phyloP scores from a whole-genome alignment of 2,888 invertebrate species.

The Morpho helenor region DNA sequence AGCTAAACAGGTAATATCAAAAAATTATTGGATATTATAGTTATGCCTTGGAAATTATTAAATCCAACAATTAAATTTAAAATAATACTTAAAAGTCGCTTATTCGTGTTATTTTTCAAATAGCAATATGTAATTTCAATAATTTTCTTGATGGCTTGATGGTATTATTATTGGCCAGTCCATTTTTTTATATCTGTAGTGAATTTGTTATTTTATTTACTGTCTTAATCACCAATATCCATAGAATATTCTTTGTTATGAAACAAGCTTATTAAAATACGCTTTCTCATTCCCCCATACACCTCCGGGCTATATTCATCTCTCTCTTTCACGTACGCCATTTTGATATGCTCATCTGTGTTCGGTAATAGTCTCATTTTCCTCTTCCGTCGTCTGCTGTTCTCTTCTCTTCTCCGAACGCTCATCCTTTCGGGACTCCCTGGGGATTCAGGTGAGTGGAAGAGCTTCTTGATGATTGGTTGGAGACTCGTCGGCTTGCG shows the following conservation, averaged over 20 bases:
- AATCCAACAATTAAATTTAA: too few species aligned
- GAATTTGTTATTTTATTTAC: background rate
- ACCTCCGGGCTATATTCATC: slow-evolving; percentile 47
- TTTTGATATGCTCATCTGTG: slow-evolving; percentile 48
- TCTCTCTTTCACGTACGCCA: slow-evolving; percentile 52
- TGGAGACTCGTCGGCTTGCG: slow-evolving; percentile 45
- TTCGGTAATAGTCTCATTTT: slow-evolving; percentile 50
- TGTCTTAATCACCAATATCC: slow-evolving; percentile 36
- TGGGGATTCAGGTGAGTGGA: slow-evolving; percentile 52
- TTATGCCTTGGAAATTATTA: too few species aligned
- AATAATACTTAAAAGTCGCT: too few species aligned
- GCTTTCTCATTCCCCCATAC: slow-evolving; percentile 53
- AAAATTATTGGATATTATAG: too few species aligned
- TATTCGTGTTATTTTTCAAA: too few species aligned
- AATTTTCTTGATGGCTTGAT: too few species aligned
- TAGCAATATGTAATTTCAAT: too few species aligned
- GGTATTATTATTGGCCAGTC: too few species aligned
- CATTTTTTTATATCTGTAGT: too few species aligned
- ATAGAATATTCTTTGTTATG: slow-evolving; percentile 61
- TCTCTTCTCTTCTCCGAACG: slow-evolving; percentile 6
- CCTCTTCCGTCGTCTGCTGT: slow-evolving; percentile 41
- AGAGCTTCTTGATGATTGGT: slow-evolving; percentile 60
- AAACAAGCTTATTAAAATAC: slow-evolving; percentile 54
- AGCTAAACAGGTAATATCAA: too few species aligned
- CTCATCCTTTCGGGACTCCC: slow-evolving; percentile 23